Evolutionary conservation across 2,113 vertebrate genomes (phyloP).

Genomic region (Galeopterus variegatus): DNA sequence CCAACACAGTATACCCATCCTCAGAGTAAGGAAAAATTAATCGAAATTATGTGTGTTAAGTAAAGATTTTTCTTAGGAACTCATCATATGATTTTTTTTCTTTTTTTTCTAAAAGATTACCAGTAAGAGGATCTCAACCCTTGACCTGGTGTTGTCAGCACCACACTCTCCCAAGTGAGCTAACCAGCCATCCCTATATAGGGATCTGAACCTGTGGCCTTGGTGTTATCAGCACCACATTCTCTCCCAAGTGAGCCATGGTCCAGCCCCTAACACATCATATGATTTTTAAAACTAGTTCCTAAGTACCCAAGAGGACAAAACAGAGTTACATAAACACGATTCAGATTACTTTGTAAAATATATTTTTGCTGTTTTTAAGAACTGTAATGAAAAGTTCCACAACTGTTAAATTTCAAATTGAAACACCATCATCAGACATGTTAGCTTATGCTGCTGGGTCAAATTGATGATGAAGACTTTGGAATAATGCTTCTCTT

Average conservation of each 20-base stretch:
- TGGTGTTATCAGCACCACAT: too few species aligned
- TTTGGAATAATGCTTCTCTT: background rate
- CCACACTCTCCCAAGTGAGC: too few species aligned
- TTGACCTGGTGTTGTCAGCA: too few species aligned
- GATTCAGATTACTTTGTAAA: conserved; percentile 1
- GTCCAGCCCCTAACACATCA: background rate
- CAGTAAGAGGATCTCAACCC: too few species aligned
- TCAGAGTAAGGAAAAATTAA: background rate
- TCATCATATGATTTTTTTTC: background rate
- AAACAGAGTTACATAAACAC: conserved; percentile 33
- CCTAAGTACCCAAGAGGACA: conserved; percentile 19
- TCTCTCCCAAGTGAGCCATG: too few species aligned
- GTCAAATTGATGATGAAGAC: background rate
- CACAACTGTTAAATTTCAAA: conserved; percentile 27
- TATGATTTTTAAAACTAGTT: background rate
- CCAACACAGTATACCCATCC: background rate
- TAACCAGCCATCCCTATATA: too few species aligned
- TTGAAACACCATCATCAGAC: background rate
- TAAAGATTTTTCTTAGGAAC: conserved; percentile 1
- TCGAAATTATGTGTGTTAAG: background rate
- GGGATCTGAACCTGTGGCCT: too few species aligned
- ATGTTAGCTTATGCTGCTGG: background rate
- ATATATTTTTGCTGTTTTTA: conserved; percentile 25
- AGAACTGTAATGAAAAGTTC: background rate
- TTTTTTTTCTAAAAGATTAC: too few species aligned